A percentile compares a stretch with the other conserved stretches of the same genome.
These are phyloP conservation scores for Apis dorsata DNA, from an alignment of 1,140 invertebrate species.

Conservation along the genomic window DNA sequence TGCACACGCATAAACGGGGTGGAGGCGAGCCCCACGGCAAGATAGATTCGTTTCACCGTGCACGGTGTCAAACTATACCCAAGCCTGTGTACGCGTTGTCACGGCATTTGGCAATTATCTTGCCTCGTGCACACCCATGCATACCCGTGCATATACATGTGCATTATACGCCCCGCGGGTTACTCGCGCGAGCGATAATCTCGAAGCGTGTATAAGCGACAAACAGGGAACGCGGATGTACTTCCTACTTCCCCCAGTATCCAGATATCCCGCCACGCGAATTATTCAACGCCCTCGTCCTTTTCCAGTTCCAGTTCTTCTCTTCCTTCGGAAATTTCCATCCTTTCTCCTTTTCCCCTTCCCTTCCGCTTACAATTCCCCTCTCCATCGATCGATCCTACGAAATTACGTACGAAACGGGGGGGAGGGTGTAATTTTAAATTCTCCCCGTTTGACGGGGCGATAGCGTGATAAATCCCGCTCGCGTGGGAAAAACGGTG, in stretches of 20 bases:
- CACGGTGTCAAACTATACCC: slow-evolving; percentile 13
- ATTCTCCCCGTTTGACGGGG: neutral
- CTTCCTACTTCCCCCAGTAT: neutral
- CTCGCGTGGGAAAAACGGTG: neutral
- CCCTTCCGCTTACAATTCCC: too few species aligned
- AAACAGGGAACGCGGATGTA: slow-evolving; percentile 46
- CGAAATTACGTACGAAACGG: neutral
- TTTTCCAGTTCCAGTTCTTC: slow-evolving; percentile 16
- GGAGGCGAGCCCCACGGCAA: neutral
- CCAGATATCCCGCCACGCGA: slow-evolving; percentile 30
- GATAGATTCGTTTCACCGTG: slow-evolving; percentile 44
- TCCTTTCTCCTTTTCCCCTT: too few species aligned
- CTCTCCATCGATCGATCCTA: neutral
- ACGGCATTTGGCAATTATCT: slow-evolving; percentile 68
- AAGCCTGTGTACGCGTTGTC: slow-evolving; percentile 31
- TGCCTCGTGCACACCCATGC: slow-evolving; percentile 39
- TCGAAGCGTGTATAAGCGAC: slow-evolving; percentile 42
- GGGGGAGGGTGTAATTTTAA: neutral
- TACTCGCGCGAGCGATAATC: slow-evolving; percentile 42
- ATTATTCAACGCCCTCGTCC: slow-evolving; percentile 1
- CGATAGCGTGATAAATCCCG: neutral
- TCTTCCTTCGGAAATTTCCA: too few species aligned
- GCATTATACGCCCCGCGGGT: slow-evolving; percentile 38
- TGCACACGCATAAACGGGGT: neutral
- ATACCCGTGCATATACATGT: neutral